phyloP scores from a whole-genome alignment of 2,113 vertebrate species.

The Grantiella picta region DNA sequence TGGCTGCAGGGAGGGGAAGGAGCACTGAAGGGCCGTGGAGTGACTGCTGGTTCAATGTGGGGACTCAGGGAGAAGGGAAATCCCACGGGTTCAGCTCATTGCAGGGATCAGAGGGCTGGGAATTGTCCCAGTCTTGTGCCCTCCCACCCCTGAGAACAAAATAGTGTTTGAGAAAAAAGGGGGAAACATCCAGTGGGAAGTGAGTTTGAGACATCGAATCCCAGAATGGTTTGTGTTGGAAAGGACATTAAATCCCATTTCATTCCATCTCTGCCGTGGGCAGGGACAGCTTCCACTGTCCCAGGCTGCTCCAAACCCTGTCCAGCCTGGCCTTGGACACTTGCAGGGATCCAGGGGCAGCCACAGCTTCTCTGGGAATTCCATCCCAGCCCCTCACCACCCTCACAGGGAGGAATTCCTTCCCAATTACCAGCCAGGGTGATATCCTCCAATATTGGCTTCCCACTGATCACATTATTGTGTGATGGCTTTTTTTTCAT shows the following conservation, averaged over 20 bases:
- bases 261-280: accelerated
- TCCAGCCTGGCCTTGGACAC: not conserved
- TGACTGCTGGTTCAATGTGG: not conserved
- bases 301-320: accelerated
- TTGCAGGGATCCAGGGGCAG: not conserved
- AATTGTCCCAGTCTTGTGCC: not conserved
- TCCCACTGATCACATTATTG: not conserved
- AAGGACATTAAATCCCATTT: not conserved
- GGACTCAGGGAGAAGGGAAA: not conserved
- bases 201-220: not conserved
- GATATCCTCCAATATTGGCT: not conserved
- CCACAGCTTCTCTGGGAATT: not conserved
- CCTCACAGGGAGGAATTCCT: not conserved
- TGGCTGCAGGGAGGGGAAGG: not conserved
- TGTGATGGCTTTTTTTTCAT: not conserved
- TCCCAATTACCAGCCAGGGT: not conserved
- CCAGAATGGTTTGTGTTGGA: not conserved
- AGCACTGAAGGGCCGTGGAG: not conserved
- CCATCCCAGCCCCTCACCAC: not conserved
- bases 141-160: not conserved
- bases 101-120: not conserved
- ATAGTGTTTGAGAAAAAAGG: not conserved
- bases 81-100: not conserved
- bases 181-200: not conserved
- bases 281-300: accelerated